phyloP scores from a whole-genome alignment of 2,113 vertebrate genomes.

The Pachycephala philippinensis region DNA sequence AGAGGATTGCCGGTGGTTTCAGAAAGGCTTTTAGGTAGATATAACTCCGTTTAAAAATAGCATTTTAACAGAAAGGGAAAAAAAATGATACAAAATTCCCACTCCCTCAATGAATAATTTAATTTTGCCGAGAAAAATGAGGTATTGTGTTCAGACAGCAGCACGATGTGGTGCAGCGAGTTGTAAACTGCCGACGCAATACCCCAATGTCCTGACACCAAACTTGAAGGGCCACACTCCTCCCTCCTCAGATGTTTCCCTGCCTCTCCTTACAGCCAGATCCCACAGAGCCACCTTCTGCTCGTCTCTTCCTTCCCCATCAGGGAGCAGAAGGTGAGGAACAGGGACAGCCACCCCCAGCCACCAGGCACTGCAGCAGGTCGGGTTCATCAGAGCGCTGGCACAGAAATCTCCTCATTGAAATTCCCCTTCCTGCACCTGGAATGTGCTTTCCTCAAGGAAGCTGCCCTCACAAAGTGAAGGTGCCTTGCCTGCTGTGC shows the following conservation, averaged over 20 bases:
- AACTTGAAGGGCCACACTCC: not conserved
- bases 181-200: not conserved
- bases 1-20: not conserved
- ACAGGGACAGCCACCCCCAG: not conserved
- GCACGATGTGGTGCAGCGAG: not conserved
- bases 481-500: rapidly evolving
- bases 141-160: not conserved
- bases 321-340: not conserved
- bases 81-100: not conserved
- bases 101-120: not conserved
- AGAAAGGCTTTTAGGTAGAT: not conserved
- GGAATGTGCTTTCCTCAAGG: rapidly evolving
- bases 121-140: not conserved
- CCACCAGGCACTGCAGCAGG: not conserved
- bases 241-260: not conserved
- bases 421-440: not conserved
- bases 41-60: not conserved
- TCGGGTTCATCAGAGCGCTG: rapidly evolving
- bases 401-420: not conserved
- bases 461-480: not conserved
- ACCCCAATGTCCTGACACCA: not conserved
- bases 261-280: not conserved
- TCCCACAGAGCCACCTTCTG: not conserved
- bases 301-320: not conserved
- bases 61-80: not conserved